phyloP scores from a whole-genome alignment of 2,888 invertebrate genomes.

The Lycaena phlaeas region DNA sequence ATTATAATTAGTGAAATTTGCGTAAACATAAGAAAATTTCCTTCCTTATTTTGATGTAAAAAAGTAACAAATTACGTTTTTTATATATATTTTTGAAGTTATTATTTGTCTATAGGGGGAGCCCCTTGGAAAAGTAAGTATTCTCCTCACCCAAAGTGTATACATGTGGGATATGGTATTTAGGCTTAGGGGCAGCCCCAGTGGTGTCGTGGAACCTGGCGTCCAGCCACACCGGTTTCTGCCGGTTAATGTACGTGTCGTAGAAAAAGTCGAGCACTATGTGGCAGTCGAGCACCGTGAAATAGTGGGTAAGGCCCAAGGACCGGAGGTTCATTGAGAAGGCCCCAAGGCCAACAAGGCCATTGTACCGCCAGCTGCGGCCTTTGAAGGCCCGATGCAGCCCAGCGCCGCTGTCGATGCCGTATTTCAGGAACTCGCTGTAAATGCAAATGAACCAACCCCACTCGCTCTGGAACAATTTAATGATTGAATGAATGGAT shows the following conservation, averaged over 20 bases:
- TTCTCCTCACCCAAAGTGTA: slow-evolving; percentile 5
- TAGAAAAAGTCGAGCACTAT: slow-evolving; percentile 28
- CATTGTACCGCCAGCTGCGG: slow-evolving; percentile 21
- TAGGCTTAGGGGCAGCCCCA: slow-evolving; percentile 12
- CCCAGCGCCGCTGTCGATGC: slow-evolving; percentile 29
- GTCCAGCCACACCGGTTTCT: slow-evolving; percentile 15
- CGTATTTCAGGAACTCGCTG: slow-evolving; percentile 23
- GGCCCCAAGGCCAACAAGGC: slow-evolving; percentile 26
- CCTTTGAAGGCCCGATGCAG: slow-evolving; percentile 21
- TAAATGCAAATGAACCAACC: slow-evolving; percentile 31
- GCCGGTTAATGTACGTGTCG: slow-evolving; percentile 23
- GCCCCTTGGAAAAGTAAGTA: not conserved
- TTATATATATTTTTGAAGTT: no score
- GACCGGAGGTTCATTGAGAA: slow-evolving; percentile 29
- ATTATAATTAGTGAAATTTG: no score
- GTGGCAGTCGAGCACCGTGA: slow-evolving; percentile 27
- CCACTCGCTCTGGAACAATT: slow-evolving; percentile 31
- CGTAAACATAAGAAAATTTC: no score
- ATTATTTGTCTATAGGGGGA: no score
- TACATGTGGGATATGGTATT: slow-evolving; percentile 3
- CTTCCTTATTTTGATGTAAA: no score
- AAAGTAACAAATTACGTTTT: no score
- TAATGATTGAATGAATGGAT: no score
- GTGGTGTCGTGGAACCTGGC: slow-evolving; percentile 15
- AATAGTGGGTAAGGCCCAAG: slow-evolving; percentile 24